Percentiles rank a stretch among this genome's conserved stretches.
These are phyloP conservation scores for Eubasilissa splendida DNA, from an alignment of 2,888 invertebrate genomes.

Conservation along the genomic window DNA sequence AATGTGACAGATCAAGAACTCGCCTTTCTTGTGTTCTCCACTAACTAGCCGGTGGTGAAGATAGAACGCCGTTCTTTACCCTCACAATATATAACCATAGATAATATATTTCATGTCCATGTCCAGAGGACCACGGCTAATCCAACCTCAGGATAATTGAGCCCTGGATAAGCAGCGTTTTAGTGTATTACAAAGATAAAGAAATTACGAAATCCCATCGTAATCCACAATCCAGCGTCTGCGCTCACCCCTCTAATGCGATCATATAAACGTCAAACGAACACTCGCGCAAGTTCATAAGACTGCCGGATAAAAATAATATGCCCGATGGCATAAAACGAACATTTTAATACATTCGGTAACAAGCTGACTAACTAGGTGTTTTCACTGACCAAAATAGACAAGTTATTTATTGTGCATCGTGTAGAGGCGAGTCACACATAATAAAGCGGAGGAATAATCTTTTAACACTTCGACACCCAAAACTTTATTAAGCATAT, in stretches of 20 bases:
- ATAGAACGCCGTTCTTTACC: too few relatives aligned
- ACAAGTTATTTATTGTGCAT: neutral
- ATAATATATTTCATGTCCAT: too few relatives aligned
- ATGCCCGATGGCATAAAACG: slow-evolving; percentile 1
- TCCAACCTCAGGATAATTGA: too few relatives aligned
- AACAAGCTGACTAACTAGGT: slow-evolving; percentile 19
- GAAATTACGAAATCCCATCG: neutral
- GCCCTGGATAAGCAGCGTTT: too few relatives aligned
- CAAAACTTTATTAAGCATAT: too few relatives aligned
- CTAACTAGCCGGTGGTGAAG: too few relatives aligned
- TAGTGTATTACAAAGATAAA: too few relatives aligned
- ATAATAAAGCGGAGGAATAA: neutral
- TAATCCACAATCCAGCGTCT: neutral
- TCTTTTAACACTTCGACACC: too few relatives aligned
- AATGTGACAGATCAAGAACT: too few relatives aligned
- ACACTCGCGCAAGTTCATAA: neutral
- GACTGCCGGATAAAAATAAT: neutral
- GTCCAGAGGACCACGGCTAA: too few relatives aligned
- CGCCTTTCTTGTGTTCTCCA: too few relatives aligned
- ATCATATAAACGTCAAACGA: neutral
- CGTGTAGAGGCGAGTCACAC: neutral
- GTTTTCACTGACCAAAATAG: slow-evolving; percentile 11
- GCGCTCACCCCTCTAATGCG: neutral
- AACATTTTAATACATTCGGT: slow-evolving; percentile 6
- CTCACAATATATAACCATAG: too few relatives aligned